Conservation (phyloP, 2,113 vertebrate genomes). For the Etheostoma cragini region DNA sequence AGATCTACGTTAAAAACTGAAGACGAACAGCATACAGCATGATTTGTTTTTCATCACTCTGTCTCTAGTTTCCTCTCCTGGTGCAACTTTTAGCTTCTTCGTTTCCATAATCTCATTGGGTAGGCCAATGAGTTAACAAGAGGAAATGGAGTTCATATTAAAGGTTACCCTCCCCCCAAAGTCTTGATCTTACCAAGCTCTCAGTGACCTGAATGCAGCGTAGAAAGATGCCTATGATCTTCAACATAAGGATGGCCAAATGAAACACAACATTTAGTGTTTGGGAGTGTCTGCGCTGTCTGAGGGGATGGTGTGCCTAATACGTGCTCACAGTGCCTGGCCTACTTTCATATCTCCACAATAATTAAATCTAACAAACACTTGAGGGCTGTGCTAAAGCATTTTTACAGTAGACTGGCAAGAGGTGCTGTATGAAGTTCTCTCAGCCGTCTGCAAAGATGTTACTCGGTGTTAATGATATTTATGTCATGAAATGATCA, state of each 20-base stretch:
- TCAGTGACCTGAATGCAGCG: conserved; percentile 26
- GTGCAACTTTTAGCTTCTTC: neutral
- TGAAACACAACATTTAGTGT: conserved; percentile 23
- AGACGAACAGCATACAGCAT: neutral
- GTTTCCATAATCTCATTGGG: conserved; percentile 32
- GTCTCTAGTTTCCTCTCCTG: neutral
- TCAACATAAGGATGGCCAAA: conserved; percentile 33
- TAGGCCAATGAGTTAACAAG: conserved; percentile 35
- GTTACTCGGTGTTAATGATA: conserved; percentile 39
- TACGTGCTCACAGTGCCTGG: conserved; percentile 52
- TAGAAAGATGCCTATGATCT: conserved; percentile 58
- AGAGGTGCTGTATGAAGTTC: conserved; percentile 15
- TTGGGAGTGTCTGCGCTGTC: conserved; percentile 30
- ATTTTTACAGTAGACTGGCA: conserved; percentile 37
- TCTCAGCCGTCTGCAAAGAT: conserved; percentile 33
- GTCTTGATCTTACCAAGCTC: conserved; percentile 47
- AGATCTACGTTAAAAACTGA: conserved; percentile 25
- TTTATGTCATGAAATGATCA: neutral
- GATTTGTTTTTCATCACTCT: neutral
- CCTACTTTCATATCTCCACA: conserved; percentile 77
- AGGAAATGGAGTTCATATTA: conserved; percentile 55
- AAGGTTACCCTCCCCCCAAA: conserved; percentile 30
- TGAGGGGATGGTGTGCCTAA: conserved; percentile 58
- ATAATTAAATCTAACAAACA: conserved; percentile 78
- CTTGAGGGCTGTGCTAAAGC: conserved; percentile 50